phyloP scores from a whole-genome alignment of 2,797 vertebrate genomes.

The Characodon lateralis region DNA sequence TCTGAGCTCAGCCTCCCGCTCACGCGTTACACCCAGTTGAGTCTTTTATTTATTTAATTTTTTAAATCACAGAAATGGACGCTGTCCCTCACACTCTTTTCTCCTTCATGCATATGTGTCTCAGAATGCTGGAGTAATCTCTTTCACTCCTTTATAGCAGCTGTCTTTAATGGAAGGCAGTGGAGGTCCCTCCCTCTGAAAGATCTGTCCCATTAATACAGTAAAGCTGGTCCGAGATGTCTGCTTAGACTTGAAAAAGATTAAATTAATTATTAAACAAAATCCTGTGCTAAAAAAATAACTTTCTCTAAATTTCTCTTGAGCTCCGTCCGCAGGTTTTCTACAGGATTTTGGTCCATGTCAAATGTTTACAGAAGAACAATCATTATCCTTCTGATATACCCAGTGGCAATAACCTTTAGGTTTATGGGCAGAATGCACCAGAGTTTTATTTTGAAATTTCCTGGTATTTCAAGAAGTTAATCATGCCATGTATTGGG shows the following conservation, averaged over 20 bases:
- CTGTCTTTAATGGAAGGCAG: conserved; percentile 63
- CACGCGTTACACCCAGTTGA: conserved; percentile 55
- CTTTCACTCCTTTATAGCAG: conserved; percentile 56
- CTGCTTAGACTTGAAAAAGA: conserved; percentile 11
- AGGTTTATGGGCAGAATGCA: not conserved
- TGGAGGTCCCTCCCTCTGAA: conserved; percentile 66
- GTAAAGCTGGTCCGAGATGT: conserved; percentile 30
- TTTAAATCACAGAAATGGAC: conserved; percentile 12
- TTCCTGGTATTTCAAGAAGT: not conserved
- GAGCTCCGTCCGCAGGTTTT: not conserved
- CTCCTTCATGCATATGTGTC: conserved; percentile 13
- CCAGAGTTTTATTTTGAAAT: not conserved
- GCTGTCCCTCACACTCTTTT: conserved; percentile 5
- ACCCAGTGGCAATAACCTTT: not conserved
- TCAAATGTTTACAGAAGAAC: too few relatives aligned
- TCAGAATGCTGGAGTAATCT: conserved; percentile 39
- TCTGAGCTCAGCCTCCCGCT: conserved; percentile 56
- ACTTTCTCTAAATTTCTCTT: not conserved
- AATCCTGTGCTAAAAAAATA: not conserved
- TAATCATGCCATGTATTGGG: not conserved
- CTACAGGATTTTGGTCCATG: too few relatives aligned
- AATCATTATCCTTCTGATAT: too few relatives aligned
- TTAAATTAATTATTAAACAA: conserved; percentile 10
- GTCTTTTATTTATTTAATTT: conserved; percentile 1
- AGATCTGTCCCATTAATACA: conserved; percentile 56